Evolutionary conservation across 2,888 invertebrate species (phyloP).

Genomic region (Lochmaea capreae): DNA sequence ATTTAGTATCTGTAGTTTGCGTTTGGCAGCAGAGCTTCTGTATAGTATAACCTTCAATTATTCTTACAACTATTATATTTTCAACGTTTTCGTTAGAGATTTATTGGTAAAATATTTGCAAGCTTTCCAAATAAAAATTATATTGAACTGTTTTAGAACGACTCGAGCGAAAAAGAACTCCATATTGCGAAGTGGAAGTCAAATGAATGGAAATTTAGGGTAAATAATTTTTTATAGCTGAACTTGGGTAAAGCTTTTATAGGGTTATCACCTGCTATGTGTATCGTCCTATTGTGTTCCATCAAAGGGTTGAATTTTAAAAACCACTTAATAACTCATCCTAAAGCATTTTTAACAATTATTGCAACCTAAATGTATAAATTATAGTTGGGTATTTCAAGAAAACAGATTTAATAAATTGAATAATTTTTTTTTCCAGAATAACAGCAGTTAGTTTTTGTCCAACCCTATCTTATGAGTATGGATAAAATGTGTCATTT

Average conservation of each 20-base stretch:
- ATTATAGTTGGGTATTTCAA: not conserved
- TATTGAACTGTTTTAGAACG: constrained; percentile 64
- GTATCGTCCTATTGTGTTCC: constrained; percentile 36
- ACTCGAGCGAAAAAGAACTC: constrained; percentile 68
- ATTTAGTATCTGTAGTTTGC: too few relatives aligned
- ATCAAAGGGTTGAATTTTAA: constrained; percentile 14
- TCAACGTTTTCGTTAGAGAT: not conserved
- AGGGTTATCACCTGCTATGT: constrained; percentile 32
- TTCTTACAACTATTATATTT: not conserved
- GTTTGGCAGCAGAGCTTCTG: too few relatives aligned
- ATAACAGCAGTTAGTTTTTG: not conserved
- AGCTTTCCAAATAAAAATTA: constrained; percentile 5
- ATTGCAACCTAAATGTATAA: not conserved
- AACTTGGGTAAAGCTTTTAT: constrained; percentile 48
- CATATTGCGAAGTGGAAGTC: constrained; percentile 70
- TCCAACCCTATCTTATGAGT: not conserved
- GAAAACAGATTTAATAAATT: not conserved
- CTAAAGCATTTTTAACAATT: not conserved
- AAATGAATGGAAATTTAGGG: constrained; percentile 77
- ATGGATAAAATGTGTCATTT: not conserved
- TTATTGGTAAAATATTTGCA: not conserved
- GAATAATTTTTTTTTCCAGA: not conserved
- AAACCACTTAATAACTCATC: not conserved
- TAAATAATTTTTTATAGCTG: constrained; percentile 61
- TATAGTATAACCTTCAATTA: not conserved